Evolutionary conservation across 2,797 vertebrate species (phyloP).

Genomic region (Tolypeutes matacus): DNA sequence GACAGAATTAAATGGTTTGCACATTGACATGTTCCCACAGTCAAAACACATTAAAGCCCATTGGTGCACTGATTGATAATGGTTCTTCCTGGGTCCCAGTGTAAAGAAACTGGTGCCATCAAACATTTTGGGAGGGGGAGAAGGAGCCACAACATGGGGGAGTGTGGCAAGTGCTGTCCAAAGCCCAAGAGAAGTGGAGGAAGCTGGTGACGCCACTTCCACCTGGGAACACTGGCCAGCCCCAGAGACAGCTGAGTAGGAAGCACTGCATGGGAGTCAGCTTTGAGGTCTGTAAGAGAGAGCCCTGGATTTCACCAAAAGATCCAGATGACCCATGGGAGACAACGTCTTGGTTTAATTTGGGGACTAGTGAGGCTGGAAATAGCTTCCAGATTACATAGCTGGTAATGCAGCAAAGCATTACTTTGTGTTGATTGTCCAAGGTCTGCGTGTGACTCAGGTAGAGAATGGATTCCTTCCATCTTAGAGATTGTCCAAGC

Average conservation of each 20-base stretch:
- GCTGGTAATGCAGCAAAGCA: neutral
- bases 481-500: neutral
- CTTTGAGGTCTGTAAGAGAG: neutral
- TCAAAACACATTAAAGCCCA: neutral
- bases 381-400: neutral
- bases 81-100: neutral
- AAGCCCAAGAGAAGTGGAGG: neutral
- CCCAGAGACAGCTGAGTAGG: neutral
- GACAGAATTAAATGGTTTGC: neutral
- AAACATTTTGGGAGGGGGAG: neutral
- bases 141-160: neutral
- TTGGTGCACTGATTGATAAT: neutral
- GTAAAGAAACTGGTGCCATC: neutral
- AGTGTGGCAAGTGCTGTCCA: neutral
- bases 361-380: neutral
- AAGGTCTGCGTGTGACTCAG: neutral
- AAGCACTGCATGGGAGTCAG: rapidly evolving
- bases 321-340: neutral
- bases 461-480: neutral
- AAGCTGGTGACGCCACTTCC: neutral
- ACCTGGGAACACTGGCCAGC: neutral
- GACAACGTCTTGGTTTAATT: neutral
- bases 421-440: neutral
- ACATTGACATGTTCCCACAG: neutral
- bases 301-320: neutral